These are phyloP conservation scores for Neolamprologus brichardi DNA, from an alignment of 2,113 vertebrate species.

Conservation along the genomic window DNA sequence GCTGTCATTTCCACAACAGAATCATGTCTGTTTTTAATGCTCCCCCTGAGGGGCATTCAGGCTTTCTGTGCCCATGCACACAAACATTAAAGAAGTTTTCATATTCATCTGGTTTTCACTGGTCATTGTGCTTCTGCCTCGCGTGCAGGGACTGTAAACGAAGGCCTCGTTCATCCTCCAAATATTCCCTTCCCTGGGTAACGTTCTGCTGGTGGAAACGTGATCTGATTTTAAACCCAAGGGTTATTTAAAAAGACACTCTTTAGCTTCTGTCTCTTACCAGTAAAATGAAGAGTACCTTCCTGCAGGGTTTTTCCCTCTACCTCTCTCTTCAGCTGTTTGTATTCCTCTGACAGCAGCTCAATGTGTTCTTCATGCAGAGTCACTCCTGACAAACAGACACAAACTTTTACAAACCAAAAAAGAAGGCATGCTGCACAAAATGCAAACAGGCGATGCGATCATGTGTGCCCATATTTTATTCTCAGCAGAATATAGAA, in stretches of 20 bases:
- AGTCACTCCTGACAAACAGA: slow-evolving; percentile 69
- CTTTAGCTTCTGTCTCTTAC: slow-evolving; percentile 50
- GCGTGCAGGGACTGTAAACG: accelerated
- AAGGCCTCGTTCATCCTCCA: neutral
- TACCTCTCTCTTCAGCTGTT: slow-evolving; percentile 82
- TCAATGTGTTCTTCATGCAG: slow-evolving; percentile 94
- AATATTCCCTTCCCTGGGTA: neutral
- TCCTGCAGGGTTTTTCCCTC: slow-evolving; percentile 79
- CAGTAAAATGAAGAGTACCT: slow-evolving; percentile 88
- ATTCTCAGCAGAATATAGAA: neutral
- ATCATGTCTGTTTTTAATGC: no score
- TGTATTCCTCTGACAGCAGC: slow-evolving; percentile 84
- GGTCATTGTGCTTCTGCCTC: neutral
- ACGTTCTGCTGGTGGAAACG: neutral
- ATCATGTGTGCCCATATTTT: neutral
- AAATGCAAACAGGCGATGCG: neutral
- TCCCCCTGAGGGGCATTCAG: no score
- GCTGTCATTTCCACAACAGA: no score
- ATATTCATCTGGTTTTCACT: neutral
- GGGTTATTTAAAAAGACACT: neutral
- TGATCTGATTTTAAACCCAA: neutral
- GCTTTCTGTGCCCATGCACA: no score
- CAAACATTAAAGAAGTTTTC: no score
- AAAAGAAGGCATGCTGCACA: accelerated
- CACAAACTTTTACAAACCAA: neutral